A percentile compares a stretch with the other conserved stretches of the same genome.
phyloP scores from a whole-genome alignment of 2,888 invertebrate genomes.

The Synergus gifuensis region DNA sequence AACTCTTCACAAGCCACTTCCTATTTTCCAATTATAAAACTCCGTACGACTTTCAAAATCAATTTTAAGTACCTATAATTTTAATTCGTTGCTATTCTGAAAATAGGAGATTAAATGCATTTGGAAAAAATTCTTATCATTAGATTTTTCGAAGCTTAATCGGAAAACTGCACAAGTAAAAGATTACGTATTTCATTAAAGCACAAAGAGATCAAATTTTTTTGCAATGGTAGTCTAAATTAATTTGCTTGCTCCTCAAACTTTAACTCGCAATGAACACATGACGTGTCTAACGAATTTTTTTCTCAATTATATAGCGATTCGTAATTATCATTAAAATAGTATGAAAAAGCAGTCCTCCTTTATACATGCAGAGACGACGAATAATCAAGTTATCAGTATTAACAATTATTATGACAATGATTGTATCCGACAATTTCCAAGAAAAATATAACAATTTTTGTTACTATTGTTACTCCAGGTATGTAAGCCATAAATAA shows the following conservation, averaged over 20 bases:
- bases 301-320: background rate
- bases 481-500: conserved; percentile 48
- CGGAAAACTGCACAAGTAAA: background rate
- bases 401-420: conserved; percentile 58
- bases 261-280: conserved; percentile 48
- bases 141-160: background rate
- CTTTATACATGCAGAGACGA: conserved; percentile 50
- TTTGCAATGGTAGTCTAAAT: background rate
- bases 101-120: background rate
- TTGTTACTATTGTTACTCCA: conserved; percentile 57
- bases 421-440: conserved; percentile 52
- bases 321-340: conserved; percentile 48
- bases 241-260: conserved; percentile 60
- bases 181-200: background rate
- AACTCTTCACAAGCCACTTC: conserved; percentile 37
- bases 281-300: conserved; percentile 33
- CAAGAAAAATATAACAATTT: conserved; percentile 63
- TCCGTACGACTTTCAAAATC: conserved; percentile 37
- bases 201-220: background rate
- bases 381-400: conserved; percentile 40
- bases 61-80: conserved; percentile 22
- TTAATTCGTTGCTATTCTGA: conserved; percentile 1
- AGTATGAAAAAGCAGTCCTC: conserved; percentile 53
- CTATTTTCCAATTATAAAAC: background rate
- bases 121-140: background rate